Base-by-base conservation (phyloP, 1,140 invertebrate species). In the Drosophila kurseongensis region DNA sequence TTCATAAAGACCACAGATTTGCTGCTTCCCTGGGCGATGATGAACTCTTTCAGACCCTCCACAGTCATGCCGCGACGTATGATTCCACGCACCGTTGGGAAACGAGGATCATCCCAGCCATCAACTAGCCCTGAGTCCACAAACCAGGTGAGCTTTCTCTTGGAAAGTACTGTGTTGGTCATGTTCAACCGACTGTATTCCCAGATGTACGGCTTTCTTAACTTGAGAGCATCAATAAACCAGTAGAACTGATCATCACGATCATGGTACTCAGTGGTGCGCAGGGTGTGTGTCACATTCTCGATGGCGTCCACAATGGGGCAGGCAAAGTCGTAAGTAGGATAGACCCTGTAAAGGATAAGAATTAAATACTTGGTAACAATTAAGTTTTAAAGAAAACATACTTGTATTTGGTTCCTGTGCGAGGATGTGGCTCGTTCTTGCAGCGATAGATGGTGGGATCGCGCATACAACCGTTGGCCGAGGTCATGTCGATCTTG, bases 371-470 rank as follows among this genome's bases (percentile, higher is more conserved):
- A 23, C 10, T 2, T 8, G 0, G 1, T 8, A 12, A 1, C 23
- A 14, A 9, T 23, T 8, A 6, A 12, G 44, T 32, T 44, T 2
- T 1, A 13, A 5, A 0, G 13, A 5, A 6, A 74, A 92, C 94
- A 92, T 93, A 98, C 97, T 99, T 99, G 93, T 99, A 99, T 94
- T 99, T 98, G 27, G 94, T 95, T 58, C 98, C 98, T 45, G 98
- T 99, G 36, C 96, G 93, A 2, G 98, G 96, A 95, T 99, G 99
- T 9, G 95, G 93, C 92, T 99, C 98, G 68, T 95, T 95, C 93
- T 99, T 99, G 93, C 98, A 99, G n/a, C 99, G 94, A 92, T 99
- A 99, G 79, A 99, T 99, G 7, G 98, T 99, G n/a, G 99, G 99
- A 94, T 99, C 99, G 44, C 99, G 94, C 95, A 99, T 94, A 90